Evolutionary conservation across 1,140 invertebrate species (phyloP), one percentile per base, ranked within the genome.

Genomic region (Cotesia chilonis): DNA sequence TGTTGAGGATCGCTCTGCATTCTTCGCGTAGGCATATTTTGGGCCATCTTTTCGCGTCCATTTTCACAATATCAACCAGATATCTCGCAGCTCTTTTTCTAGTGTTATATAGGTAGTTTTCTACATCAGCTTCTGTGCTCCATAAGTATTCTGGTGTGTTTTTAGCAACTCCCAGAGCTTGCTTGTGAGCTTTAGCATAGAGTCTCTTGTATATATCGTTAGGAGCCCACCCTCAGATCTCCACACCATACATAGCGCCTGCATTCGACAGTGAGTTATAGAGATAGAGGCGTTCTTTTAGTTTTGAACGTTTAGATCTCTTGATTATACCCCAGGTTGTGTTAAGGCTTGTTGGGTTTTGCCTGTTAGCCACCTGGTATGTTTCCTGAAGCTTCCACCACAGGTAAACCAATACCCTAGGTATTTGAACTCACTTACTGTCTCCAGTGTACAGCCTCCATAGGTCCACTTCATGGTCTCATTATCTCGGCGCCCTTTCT

Each of bases 201-300:
- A 17, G 17, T 17, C 17, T 17, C 1, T 1, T 17, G 17, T 17
- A 17, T 17, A 47, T 47, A 47, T 47, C 41, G 10, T 47, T 7
- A 9, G 41, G 41, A 3, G 41, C 41, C 66, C 51, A 73, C 14
- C 74, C 69, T 66, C 71, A 73, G 4, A 74, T 70, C 35, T 72
- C 57, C 1, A 63, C 61, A n/a, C 68, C 70, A n/a, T 76, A 73
- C 9, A 72, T n/a, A 3, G 51, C 51, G 1, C 55, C 64, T 54
- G 68, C 5, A 10, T 61, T 75, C 7, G 70, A 55, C 36, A 67
- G 59, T 0, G 52, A 14, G 54, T 71, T 64, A 20, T 60, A 38
- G n/a, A 75, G 52, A 47, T 74, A 72, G 0, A 74, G 9, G 14
- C 47, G 70, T 7, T 63, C 65, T 20, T 36, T 55, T 47, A 72